Evolutionary conservation across 2,888 invertebrate species (phyloP).

Genomic region (Sphaerophoria taeniata): DNA sequence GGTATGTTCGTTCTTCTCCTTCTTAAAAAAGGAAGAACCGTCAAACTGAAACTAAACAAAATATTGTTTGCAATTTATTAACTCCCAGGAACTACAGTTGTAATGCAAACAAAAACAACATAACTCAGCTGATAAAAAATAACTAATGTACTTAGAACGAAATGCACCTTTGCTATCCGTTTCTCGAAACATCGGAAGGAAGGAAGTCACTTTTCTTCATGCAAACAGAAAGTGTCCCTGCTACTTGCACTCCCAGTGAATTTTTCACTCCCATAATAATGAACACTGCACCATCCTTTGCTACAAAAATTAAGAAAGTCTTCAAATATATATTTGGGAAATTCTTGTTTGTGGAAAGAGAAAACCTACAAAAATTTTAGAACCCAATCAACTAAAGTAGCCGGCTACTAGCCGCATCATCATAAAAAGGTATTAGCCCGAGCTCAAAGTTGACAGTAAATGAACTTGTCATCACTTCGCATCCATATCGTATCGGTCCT

Average conservation of each 20-base stretch:
- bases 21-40: no score
- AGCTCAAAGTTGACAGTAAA: conserved; percentile 10
- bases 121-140: conserved; percentile 23
- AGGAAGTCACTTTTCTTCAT: conserved; percentile 42
- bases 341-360: not conserved
- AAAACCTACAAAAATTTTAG: not conserved
- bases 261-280: not conserved
- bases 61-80: not conserved
- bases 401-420: not conserved
- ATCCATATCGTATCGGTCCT: conserved; percentile 26
- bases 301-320: not conserved
- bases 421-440: conserved; percentile 47
- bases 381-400: conserved; percentile 18
- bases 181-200: not conserved
- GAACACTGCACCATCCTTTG: not conserved
- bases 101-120: not conserved
- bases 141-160: conserved; percentile 18
- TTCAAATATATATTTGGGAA: not conserved
- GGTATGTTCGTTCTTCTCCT: no score
- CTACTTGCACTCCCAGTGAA: not conserved
- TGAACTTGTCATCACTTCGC: conserved; percentile 14
- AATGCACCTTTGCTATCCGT: conserved; percentile 19
- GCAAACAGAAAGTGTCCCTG: conserved; percentile 1
- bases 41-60: no score
- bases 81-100: not conserved